phyloP scores from a whole-genome alignment of 1,140 invertebrate species.

The Leucophenga varia region DNA sequence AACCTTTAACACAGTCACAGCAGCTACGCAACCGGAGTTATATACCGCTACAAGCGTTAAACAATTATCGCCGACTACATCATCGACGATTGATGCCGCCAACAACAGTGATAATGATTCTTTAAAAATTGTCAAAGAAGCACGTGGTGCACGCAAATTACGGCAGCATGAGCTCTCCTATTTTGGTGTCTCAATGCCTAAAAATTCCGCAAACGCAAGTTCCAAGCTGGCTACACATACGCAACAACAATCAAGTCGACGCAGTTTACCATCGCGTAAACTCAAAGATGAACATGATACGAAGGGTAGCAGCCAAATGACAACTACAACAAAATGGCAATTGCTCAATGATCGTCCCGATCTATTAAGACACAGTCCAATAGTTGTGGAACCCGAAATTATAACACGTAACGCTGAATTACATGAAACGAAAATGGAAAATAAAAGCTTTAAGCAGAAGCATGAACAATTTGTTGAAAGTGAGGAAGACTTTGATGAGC shows the following conservation, averaged over 20 bases:
- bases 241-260: conserved; percentile 25
- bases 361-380: conserved; percentile 42
- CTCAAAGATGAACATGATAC: conserved; percentile 19
- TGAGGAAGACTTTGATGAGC: conserved; percentile 29
- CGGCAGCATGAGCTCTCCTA: conserved; percentile 57
- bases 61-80: too few species aligned
- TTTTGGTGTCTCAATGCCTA: conserved; percentile 44
- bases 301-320: conserved; percentile 5
- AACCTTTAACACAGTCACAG: conserved; percentile 34
- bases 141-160: conserved; percentile 54
- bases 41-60: conserved; percentile 9
- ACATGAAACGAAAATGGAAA: background rate
- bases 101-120: conserved; percentile 26
- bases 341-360: conserved; percentile 50
- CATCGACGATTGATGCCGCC: conserved; percentile 9
- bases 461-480: conserved; percentile 10
- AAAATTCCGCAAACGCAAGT: conserved; percentile 7
- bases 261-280: conserved; percentile 37
- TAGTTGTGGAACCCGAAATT: conserved; percentile 9
- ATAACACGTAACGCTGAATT: conserved; percentile 9
- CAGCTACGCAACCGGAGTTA: conserved; percentile 3
- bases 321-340: conserved; percentile 45
- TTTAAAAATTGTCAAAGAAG: conserved; percentile 49
- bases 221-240: background rate
- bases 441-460: conserved; percentile 11